Percentiles rank a stretch among this genome's conserved stretches.
Evolutionary conservation across 35 echinoderm and acorn worm genomes (phyloP).

Genomic region (Heliocidaris erythrogramma): DNA sequence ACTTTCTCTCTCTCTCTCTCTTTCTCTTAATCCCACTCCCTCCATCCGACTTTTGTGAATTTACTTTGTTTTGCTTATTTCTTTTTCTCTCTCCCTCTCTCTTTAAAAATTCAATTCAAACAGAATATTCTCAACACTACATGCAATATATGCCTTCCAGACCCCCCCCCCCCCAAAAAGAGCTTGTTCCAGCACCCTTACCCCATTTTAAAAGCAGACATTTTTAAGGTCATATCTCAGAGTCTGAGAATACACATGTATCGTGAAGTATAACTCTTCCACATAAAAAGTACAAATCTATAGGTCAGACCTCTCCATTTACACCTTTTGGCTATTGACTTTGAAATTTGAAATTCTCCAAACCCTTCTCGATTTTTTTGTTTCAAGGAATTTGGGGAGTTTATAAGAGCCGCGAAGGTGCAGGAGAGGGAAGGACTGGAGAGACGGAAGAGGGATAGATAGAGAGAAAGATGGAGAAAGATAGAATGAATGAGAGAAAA

Average conservation of each 20-base stretch:
- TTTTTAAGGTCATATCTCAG: not conserved
- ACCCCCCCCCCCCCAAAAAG: too few relatives aligned
- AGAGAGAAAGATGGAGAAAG: not conserved
- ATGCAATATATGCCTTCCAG: too few relatives aligned
- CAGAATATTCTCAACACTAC: too few relatives aligned
- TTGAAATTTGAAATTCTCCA: constrained; percentile 5
- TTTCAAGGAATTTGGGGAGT: not conserved
- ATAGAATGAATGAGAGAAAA: not conserved
- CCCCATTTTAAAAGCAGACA: too few relatives aligned
- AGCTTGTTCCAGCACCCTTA: too few relatives aligned
- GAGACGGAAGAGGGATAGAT: not conserved
- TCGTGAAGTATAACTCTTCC: not conserved
- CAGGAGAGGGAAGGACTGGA: not conserved
- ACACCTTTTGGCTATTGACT: not conserved
- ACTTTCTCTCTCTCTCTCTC: too few relatives aligned
- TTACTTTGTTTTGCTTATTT: not conserved
- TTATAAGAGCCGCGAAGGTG: not conserved
- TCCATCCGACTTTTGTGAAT: not conserved
- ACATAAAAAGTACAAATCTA: not conserved
- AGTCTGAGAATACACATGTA: not conserved
- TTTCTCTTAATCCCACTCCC: not conserved
- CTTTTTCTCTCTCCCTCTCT: not conserved
- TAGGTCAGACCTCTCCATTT: not conserved
- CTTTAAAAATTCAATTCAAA: not conserved
- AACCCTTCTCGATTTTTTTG: not conserved